Evolutionary conservation across 2,888 invertebrate genomes (phyloP), one percentile per base, ranked within the genome.

Genomic region (Meghimatium bilineatum): DNA sequence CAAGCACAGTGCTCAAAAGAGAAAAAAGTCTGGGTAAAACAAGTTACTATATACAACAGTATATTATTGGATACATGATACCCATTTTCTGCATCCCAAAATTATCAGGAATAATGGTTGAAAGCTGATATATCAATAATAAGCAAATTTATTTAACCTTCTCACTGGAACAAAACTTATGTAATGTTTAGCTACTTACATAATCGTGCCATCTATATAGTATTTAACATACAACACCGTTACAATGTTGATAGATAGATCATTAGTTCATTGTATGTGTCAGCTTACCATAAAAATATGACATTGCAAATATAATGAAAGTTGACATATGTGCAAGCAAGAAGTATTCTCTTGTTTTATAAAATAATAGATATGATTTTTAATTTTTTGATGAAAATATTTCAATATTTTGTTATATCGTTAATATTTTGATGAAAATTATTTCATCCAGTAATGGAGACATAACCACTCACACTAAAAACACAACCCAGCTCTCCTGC

Each of bases 181-280:
- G 20, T 74, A 44, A 32, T 52, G 52, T 49, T 52, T 49, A 74
- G 32, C 32, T 74, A 74, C 74, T 74, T 74, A 74, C 74, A 74
- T 74, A 52, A 74, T 32, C 5, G 49, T 23, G 17, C 74, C 74
- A 74, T 74, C 74, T 74, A 52, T 52, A 34, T 26, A 38, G 38
- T 71, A 71, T 26, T 71, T 26, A 36, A 71, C 12, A n/a, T n/a
- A 38, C 38, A 71, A 71, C 23, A 63, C 23, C 23, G 56, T 56
- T 5, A 26, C 14, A 26, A n/a, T 63, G 26, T 63, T n/a, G 60
- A 63, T 63, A n/a, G n/a, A n/a, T n/a, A 5, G 44, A 63, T n/a
- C n/a, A 23, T 63, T n/a, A 63, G 2, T n/a, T 63, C 60, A 23
- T 8, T 5, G n/a, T n/a, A n/a, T 56, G 8, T 56, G 60, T n/a